Conservation (phyloP, 2,113 vertebrate species). For the Ceuthmochares aereus region DNA sequence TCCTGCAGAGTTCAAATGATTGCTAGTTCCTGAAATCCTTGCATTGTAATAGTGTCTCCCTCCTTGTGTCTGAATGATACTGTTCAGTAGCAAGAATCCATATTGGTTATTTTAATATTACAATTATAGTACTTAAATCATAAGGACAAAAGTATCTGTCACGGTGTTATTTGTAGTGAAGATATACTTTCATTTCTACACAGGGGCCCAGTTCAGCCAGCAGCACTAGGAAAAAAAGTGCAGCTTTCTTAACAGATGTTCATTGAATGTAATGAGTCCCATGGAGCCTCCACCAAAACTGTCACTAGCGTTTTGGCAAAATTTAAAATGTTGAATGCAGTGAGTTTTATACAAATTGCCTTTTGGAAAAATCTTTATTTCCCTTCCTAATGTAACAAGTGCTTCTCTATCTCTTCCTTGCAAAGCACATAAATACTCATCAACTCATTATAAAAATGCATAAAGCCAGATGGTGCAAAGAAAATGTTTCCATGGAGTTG, state of each 20-base stretch:
- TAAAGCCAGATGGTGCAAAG: constrained; percentile 23
- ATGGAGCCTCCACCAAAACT: neutral
- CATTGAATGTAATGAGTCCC: neutral
- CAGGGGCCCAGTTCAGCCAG: neutral
- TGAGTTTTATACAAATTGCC: neutral
- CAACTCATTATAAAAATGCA: constrained; percentile 33
- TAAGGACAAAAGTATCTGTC: neutral
- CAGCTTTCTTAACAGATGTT: neutral
- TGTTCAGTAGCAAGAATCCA: neutral
- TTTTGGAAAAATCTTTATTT: neutral
- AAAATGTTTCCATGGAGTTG: neutral
- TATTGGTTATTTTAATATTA: neutral
- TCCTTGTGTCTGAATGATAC: neutral
- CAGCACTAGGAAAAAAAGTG: neutral
- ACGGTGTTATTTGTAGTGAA: neutral
- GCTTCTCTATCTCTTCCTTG: neutral
- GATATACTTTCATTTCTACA: neutral
- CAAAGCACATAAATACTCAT: constrained; percentile 17
- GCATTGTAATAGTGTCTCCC: neutral
- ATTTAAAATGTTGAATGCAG: neutral
- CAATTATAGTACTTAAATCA: neutral
- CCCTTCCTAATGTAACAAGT: neutral
- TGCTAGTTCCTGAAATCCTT: neutral
- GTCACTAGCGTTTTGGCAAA: neutral
- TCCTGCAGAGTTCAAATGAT: neutral